Conservation (phyloP, 2,888 invertebrate species). For the Callyntrura guangdongensis region DNA sequence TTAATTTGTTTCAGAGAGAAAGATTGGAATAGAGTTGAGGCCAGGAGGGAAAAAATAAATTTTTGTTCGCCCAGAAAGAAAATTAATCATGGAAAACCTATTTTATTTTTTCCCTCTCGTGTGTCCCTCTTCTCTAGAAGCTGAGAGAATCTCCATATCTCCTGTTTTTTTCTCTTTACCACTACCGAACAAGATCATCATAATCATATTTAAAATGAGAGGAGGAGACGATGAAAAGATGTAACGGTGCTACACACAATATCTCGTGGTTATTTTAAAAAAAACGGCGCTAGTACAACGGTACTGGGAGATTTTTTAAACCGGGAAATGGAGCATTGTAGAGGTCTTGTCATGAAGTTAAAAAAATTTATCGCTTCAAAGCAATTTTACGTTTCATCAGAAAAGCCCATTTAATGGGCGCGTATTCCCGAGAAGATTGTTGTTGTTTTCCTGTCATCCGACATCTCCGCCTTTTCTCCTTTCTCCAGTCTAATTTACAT, state of each 20-base stretch:
- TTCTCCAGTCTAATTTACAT: conserved; percentile 29
- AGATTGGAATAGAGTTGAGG: conserved; percentile 56
- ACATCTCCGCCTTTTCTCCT: conserved; percentile 22
- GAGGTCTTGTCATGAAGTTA: conserved; percentile 20
- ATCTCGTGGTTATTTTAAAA: no score
- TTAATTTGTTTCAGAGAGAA: conserved; percentile 80
- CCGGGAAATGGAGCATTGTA: neutral
- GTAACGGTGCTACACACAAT: neutral
- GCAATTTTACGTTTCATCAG: conserved; percentile 47
- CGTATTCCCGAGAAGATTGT: conserved; percentile 6
- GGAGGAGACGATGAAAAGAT: conserved; percentile 53
- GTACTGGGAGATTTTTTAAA: neutral
- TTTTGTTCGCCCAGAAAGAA: conserved; percentile 66
- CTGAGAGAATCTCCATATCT: conserved; percentile 49
- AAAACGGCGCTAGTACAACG: neutral
- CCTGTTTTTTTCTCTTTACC: conserved; percentile 16
- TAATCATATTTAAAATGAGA: conserved; percentile 74
- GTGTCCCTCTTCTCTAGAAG: conserved; percentile 72
- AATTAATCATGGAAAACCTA: conserved; percentile 77
- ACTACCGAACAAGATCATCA: conserved; percentile 57
- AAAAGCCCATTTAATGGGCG: conserved; percentile 11
- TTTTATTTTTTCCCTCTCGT: conserved; percentile 62
- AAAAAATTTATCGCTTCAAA: conserved; percentile 43
- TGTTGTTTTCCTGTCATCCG: conserved; percentile 45
- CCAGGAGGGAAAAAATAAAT: conserved; percentile 76